phyloP scores from a whole-genome alignment of 1,140 invertebrate genomes.

The Notospermus geniculatus region DNA sequence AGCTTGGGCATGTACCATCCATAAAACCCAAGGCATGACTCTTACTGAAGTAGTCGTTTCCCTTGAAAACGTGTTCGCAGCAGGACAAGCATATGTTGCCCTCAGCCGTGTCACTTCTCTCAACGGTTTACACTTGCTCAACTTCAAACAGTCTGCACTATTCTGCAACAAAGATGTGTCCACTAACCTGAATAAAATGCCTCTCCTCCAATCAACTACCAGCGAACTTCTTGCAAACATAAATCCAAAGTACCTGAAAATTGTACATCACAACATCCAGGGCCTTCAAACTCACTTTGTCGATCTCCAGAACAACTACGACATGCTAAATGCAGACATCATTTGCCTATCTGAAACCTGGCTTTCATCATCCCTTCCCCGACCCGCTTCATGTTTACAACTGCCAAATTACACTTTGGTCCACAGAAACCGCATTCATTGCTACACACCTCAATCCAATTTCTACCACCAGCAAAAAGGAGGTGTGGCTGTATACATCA shows the following conservation, averaged over 20 bases:
- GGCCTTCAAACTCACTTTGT: not conserved
- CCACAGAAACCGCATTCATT: not conserved
- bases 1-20: constrained; percentile 25
- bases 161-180: not conserved
- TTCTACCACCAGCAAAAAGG: not conserved
- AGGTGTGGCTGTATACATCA: not conserved
- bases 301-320: not conserved
- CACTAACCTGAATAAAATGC: not conserved
- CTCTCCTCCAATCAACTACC: not conserved
- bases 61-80: constrained; percentile 18
- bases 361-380: not conserved
- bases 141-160: not conserved
- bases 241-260: not conserved
- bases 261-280: not conserved
- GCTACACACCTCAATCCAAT: not conserved
- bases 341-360: constrained; percentile 1
- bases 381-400: not conserved
- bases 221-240: not conserved
- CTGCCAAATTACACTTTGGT: not conserved
- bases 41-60: constrained; percentile 21
- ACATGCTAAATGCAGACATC: not conserved
- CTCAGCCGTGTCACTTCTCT: constrained; percentile 26
- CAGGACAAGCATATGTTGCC: constrained; percentile 27
- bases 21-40: constrained; percentile 28
- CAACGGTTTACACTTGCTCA: constrained; percentile 15